Evolutionary conservation across 2,113 vertebrate species (phyloP).

Genomic region (Sprattus sprattus): DNA sequence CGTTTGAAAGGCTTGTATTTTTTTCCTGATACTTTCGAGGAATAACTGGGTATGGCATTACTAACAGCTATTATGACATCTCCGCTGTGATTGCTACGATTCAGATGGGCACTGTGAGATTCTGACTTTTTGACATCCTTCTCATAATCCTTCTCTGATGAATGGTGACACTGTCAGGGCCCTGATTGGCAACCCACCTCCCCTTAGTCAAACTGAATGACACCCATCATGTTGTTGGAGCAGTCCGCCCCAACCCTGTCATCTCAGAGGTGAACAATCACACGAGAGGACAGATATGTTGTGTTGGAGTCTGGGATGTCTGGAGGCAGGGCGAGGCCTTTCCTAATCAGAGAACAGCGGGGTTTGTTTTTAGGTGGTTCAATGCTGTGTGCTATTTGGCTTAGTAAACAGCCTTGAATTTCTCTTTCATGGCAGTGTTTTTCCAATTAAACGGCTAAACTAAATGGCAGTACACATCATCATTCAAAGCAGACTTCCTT

Average conservation of each 20-base stretch:
- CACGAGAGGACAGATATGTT: neutral
- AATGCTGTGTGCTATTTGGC: neutral
- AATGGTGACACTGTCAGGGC: neutral
- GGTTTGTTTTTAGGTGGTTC: neutral
- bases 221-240: neutral
- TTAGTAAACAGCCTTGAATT: neutral
- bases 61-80: neutral
- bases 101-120: neutral
- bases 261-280: neutral
- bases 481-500: neutral
- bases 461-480: neutral
- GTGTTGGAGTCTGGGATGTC: neutral
- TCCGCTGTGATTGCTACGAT: neutral
- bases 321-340: neutral
- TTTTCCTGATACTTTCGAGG: slow-evolving; percentile 7
- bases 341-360: neutral
- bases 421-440: neutral
- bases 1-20: neutral
- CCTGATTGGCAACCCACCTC: neutral
- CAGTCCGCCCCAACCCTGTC: neutral
- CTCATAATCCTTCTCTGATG: neutral
- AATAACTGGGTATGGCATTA: neutral
- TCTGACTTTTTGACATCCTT: neutral
- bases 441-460: neutral
- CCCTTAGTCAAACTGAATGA: neutral